Base-by-base conservation (phyloP, 2,113 vertebrate species). In the Plecturocebus donacophilus region DNA sequence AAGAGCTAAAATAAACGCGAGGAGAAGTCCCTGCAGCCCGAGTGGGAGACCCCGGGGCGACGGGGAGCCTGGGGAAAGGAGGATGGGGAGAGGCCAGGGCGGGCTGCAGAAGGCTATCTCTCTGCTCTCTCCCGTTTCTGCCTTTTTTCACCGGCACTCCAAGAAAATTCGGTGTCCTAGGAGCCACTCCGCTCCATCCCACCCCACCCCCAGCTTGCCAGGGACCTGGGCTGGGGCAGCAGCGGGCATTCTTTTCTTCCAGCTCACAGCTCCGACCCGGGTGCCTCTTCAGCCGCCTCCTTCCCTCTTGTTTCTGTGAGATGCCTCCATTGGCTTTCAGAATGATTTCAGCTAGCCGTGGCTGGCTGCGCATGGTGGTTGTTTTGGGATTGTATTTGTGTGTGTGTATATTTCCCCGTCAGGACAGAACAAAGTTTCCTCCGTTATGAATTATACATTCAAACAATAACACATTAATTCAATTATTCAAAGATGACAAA, bases 401-500 rank as follows among this genome's bases (percentile, higher is more conserved):
- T 66, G 11, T 66, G 87, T 97, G 87, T 97, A 42, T 98, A 96
- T 97, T 97, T 97, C 98, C 97, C 64, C 42, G 90, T 98, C 98
- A 98, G 98, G 97, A 98, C 98, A 98, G 97, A 98, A 98, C 98
- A 98, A 98, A 99, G 98, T 99, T 99, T 98, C 98, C 98, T 98
- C 98, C 97, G 92, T 98, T 99, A 98, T 98, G 98, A 99, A 99
- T 99, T 98, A 99, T 99, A 99, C 98, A 98, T 99, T 98, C 98
- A 99, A 99, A 99, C 98, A 98, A 99, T 98, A 99, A 99, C 98
- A 98, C 98, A 99, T 99, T 98, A 98, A 99, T 99, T 99, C 98
- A 99, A 98, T 99, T 99, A 99, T 99, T 99, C 98, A 98, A 97
- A 98, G 98, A 99, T 99, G 99, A 99, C 98, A 99, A 99, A 99